Base-by-base conservation (phyloP, 2,113 vertebrate species). In the Myiozetetes cayanensis region DNA sequence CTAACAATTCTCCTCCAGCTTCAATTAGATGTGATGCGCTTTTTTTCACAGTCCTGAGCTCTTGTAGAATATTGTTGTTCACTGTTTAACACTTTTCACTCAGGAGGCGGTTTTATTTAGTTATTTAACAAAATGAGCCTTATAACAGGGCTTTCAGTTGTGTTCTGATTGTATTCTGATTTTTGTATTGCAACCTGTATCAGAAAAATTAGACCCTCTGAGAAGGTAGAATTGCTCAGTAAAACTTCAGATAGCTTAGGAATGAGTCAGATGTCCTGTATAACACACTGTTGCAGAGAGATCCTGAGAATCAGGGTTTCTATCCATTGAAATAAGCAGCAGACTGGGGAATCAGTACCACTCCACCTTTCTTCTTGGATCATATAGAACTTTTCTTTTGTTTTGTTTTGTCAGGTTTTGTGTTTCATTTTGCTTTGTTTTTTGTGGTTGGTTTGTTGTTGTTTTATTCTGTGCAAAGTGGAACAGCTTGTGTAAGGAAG, bases 1-100 rank as follows among this genome's bases (percentile, higher is more conserved):
- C 35, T 53, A 88, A 78, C 46, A 82, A 37, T 93, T 74, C 33
- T 93, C 90, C 87, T 71, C 55, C 61, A 85, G 70, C 70, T 94
- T 88, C 70, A 90, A 90, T 94, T 90, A 93, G 75, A 88, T 52
- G 49, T n/a, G 46, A 65, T 74, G 55, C 46, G 81, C 35, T 77
- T 85, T 44, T 47, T 77, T 88, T 77, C 83, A 74, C 65, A 78
- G 65, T 93, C 75, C 41, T 74, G 17, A 88, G 62, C 39, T 58
- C 24, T 76, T 68, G n/a, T 59, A 35, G 49, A 65, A 59, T 85
- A 59, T 67, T 90, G 63, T 25, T 55, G 22, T 72, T 87, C 53
- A n/a, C 59, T 55, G 44, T 87, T 85, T 61, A 94, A 90, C 87
- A 88, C 41, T n/a, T 88, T 93, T 87, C 65, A 90, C 71, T 74